phyloP scores from a whole-genome alignment of 2,888 invertebrate species.

The Watsonalla cultraria region DNA sequence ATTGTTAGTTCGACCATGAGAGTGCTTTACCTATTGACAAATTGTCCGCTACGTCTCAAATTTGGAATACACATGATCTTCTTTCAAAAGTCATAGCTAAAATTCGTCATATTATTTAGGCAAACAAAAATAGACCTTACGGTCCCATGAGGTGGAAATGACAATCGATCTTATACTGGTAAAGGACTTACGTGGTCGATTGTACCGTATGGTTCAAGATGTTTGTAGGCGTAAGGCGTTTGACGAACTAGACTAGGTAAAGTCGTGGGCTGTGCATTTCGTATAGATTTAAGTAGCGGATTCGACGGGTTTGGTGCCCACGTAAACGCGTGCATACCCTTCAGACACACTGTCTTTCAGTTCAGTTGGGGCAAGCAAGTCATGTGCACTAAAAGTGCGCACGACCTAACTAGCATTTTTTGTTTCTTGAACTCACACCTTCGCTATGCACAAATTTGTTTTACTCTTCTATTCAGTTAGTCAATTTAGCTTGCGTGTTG shows the following conservation, averaged over 20 bases:
- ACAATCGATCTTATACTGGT: too few relatives aligned
- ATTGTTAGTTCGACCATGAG: too few relatives aligned
- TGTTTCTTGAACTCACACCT: not conserved
- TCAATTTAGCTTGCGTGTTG: not conserved
- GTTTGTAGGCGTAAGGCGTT: slow-evolving; percentile 47
- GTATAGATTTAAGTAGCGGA: slow-evolving; percentile 59
- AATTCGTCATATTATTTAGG: too few relatives aligned
- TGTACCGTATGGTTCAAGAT: slow-evolving; percentile 36
- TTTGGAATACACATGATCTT: too few relatives aligned
- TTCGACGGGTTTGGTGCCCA: slow-evolving; percentile 14
- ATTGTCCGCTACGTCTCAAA: too few relatives aligned
- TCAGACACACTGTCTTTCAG: too few relatives aligned
- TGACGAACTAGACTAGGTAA: slow-evolving; percentile 56
- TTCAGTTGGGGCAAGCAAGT: too few relatives aligned
- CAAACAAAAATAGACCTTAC: too few relatives aligned
- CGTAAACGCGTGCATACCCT: not conserved
- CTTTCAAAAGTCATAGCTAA: slow-evolving; percentile 11
- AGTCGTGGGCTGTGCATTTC: slow-evolving; percentile 70
- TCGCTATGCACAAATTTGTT: not conserved
- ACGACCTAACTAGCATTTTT: not conserved
- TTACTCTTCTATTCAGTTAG: not conserved
- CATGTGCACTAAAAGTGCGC: not conserved
- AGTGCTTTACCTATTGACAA: too few relatives aligned
- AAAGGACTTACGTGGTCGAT: too few relatives aligned
- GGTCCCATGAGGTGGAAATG: too few relatives aligned